Conservation (phyloP, 1,140 invertebrate genomes). For the Delia radicum region DNA sequence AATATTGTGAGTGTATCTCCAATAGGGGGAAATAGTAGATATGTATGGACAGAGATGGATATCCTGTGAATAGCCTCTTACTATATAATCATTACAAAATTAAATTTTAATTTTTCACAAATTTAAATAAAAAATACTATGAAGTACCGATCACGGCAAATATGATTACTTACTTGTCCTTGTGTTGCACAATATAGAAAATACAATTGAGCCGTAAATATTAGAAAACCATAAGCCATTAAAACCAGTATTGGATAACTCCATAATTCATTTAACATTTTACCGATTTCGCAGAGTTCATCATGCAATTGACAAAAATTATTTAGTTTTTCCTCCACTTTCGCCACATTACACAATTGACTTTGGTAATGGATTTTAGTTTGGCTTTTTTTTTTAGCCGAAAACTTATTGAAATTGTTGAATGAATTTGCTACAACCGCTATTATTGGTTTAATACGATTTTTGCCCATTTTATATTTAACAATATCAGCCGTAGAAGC, state of each 20-base stretch:
- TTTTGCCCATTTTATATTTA: neutral
- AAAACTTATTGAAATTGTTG: slow-evolving; percentile 37
- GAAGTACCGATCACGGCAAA: too few relatives aligned
- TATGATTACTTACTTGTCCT: slow-evolving; percentile 35
- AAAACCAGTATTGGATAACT: slow-evolving; percentile 52
- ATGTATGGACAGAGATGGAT: too few relatives aligned
- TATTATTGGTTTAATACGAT: neutral
- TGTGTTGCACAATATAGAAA: slow-evolving; percentile 52
- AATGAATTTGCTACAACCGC: slow-evolving; percentile 25
- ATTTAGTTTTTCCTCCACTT: slow-evolving; percentile 53
- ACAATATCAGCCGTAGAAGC: neutral
- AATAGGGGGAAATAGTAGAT: too few relatives aligned
- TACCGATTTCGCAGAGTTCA: slow-evolving; percentile 54
- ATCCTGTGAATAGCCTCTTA: too few relatives aligned
- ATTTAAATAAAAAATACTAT: too few relatives aligned
- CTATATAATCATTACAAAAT: too few relatives aligned
- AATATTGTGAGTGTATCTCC: too few relatives aligned
- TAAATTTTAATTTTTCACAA: too few relatives aligned
- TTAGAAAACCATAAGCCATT: slow-evolving; percentile 54
- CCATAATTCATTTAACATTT: slow-evolving; percentile 50
- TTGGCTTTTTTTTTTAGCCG: slow-evolving; percentile 25
- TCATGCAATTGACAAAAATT: slow-evolving; percentile 54
- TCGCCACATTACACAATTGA: slow-evolving; percentile 40
- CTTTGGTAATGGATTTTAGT: slow-evolving; percentile 41
- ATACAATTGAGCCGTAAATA: slow-evolving; percentile 54